These are phyloP conservation scores for Channa maculata DNA, from an alignment of 2,113 vertebrate species.

Conservation along the genomic window DNA sequence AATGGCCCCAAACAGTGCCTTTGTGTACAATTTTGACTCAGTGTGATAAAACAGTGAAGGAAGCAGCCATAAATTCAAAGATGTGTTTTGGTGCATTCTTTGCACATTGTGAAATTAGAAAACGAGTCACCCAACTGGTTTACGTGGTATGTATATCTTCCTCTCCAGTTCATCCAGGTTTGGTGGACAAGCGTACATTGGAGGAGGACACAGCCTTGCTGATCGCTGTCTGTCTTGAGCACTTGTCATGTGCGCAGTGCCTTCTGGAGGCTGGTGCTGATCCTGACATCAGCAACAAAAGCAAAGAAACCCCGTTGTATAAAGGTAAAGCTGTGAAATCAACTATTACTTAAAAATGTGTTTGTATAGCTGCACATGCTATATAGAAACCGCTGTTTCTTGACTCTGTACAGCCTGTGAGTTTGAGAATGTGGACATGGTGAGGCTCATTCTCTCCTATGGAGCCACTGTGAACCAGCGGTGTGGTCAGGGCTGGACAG, in stretches of 20 bases:
- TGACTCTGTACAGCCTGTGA: conserved; percentile 87
- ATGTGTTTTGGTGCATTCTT: neutral
- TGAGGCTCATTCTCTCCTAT: conserved; percentile 85
- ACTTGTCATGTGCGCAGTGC: conserved; percentile 87
- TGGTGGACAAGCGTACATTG: conserved; percentile 93
- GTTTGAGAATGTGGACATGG: conserved; percentile 85
- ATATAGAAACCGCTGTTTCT: neutral
- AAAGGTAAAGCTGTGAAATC: conserved; percentile 84
- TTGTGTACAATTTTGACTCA: neutral
- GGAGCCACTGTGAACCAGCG: conserved; percentile 92
- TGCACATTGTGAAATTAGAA: neutral
- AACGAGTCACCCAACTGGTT: neutral
- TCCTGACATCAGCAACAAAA: conserved; percentile 93
- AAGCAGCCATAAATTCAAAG: neutral
- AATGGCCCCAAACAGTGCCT: neutral
- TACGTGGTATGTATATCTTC: neutral
- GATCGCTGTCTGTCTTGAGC: conserved; percentile 86
- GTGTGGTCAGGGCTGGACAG: conserved; percentile 92
- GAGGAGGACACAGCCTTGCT: conserved; percentile 93
- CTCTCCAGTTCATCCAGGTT: conserved; percentile 85
- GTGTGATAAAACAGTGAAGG: neutral
- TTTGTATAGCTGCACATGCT: neutral
- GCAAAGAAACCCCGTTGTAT: conserved; percentile 93
- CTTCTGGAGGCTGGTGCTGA: conserved; percentile 92
- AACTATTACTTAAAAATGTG: neutral